phyloP scores from a whole-genome alignment of 1,140 invertebrate species.

The Ceratina australensis region DNA sequence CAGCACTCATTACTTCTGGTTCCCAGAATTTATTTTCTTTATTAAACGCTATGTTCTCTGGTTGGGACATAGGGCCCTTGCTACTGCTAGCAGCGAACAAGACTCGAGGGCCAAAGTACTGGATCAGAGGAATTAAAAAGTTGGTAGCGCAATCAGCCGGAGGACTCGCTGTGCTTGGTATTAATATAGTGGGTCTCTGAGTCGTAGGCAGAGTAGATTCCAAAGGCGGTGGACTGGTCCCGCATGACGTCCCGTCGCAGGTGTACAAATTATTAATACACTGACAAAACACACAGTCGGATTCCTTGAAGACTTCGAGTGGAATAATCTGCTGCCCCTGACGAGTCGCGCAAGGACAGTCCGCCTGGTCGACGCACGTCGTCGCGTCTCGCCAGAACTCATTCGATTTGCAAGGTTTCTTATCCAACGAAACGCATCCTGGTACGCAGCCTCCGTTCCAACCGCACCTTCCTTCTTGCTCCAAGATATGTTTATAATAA shows the following conservation, averaged over 20 bases:
- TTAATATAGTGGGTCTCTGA: conserved; percentile 63
- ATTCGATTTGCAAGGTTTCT: conserved; percentile 68
- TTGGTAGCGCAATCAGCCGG: conserved; percentile 78
- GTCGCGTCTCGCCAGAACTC: conserved; percentile 84
- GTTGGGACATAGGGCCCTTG: conserved; percentile 76
- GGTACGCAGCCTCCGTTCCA: conserved; percentile 77
- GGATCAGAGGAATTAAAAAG: conserved; percentile 68
- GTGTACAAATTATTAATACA: conserved; percentile 87
- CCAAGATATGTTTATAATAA: conserved; percentile 77
- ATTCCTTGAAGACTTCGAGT: conserved; percentile 80
- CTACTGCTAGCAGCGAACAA: conserved; percentile 83
- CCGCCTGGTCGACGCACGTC: conserved; percentile 84
- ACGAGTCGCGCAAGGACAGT: conserved; percentile 85
- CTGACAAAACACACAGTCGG: conserved; percentile 85
- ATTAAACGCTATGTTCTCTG: conserved; percentile 79
- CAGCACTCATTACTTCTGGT: conserved; percentile 73
- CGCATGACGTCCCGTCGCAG: conserved; percentile 81
- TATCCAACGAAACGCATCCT: conserved; percentile 64
- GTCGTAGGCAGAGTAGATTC: not conserved
- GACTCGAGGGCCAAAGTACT: conserved; percentile 66
- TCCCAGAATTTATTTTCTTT: conserved; percentile 81
- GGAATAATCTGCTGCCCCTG: conserved; percentile 84
- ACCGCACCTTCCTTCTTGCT: conserved; percentile 75
- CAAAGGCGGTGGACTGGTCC: not conserved
- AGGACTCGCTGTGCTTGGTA: conserved; percentile 78